A percentile compares a stretch with the other conserved stretches of the same genome.
phyloP scores from a whole-genome alignment of 1,140 invertebrate genomes.

The Oryctes rhinoceros region DNA sequence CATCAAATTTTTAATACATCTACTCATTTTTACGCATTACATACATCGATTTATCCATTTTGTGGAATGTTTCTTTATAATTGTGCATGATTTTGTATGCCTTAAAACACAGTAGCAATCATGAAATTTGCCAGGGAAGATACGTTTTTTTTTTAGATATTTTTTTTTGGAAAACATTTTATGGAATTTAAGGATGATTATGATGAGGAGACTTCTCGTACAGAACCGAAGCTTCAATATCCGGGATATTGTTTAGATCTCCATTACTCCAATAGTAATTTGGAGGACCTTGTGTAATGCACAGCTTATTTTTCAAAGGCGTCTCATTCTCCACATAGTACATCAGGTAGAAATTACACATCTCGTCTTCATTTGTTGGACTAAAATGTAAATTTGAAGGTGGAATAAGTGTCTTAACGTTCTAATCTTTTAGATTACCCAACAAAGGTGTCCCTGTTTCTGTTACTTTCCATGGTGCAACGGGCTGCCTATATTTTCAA shows the following conservation, averaged over 20 bases:
- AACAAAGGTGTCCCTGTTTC: constrained; percentile 72
- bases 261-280: constrained; percentile 79
- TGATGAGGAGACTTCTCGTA: constrained; percentile 24
- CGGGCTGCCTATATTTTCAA: constrained; percentile 73
- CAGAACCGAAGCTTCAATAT: constrained; percentile 68
- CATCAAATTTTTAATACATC: constrained; percentile 5
- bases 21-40: constrained; percentile 13
- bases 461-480: constrained; percentile 86
- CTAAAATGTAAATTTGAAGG: constrained; percentile 62
- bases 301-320: constrained; percentile 84
- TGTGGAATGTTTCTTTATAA: not conserved
- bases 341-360: constrained; percentile 99
- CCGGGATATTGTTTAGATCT: constrained; percentile 81
- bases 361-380: constrained; percentile 92
- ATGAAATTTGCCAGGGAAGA: not conserved
- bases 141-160: not conserved
- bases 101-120: not conserved
- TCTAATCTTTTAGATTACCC: constrained; percentile 70
- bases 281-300: constrained; percentile 85
- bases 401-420: not conserved
- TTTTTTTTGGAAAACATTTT: not conserved
- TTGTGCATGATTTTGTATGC: not conserved
- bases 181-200: not conserved
- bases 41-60: not conserved
- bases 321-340: constrained; percentile 91